Base-by-base conservation (phyloP, 1,140 invertebrate species). In the Habropoda laboriosa region DNA sequence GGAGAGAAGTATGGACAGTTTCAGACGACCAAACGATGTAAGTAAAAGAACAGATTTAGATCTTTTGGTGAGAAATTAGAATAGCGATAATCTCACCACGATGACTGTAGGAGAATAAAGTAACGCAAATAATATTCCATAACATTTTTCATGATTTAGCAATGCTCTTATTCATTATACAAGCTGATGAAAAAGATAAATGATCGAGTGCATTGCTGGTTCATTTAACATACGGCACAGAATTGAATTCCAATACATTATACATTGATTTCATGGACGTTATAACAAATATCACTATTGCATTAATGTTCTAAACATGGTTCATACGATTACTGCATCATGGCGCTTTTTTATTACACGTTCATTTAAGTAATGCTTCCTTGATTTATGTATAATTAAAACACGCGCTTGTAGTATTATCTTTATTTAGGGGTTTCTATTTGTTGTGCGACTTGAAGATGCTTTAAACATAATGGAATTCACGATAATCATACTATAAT, bases 1-100 rank as follows among this genome's bases (percentile, higher is more conserved):
- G 0, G 98, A 99, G 88, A 93, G 97, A 7, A 98, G 97, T 38
- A 96, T 96, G 86, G 97, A 98, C 88, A 98, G 97, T 13, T 97
- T 95, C 79, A 94, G 96, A 63, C 94, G 96, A 89, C 95, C 95
- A 21, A 95, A 95, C 78, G 97, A 98, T 94, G 97, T 98, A 93
- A 96, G 96, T 95, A 64, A 10, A 40, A 35, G 7, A 16, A 61
- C 21, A 32, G 32, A 42, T 38, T 4, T 30, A 0, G 16, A 35
- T 32, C 47, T 35, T 3, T 2, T 38, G 3, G 12, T 18, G 1
- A 47, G 13, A 40, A 27, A 51, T 55, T 32, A 18, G 42, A 57
- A 24, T 27, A 70, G n/a, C 51, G 1, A 53, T 81, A 10, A 10
- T 68, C 27, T 60, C 7, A 3, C 27, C 3, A 35, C 27, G 13